Evolutionary conservation across 2,888 invertebrate species (phyloP), one percentile per base, ranked within the genome.

Genomic region (Timandra comae): DNA sequence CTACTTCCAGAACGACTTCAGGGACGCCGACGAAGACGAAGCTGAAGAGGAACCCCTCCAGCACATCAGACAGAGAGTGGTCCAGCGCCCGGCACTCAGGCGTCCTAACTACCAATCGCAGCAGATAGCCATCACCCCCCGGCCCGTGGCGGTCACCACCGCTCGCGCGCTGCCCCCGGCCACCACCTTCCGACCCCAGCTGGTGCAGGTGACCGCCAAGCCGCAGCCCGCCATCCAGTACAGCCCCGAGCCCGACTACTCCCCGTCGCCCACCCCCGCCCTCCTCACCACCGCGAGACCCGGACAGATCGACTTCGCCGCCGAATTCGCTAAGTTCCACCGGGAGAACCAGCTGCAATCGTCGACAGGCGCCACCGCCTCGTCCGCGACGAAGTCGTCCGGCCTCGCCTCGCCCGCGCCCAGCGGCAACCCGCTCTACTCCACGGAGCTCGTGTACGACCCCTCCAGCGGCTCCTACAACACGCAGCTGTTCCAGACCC

Each of bases 391-490:
- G 1, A 85, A 81, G 49, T 54, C 75, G 22, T 75, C 72, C 27
- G 71, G 62, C 7, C 38, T 38, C 0, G 58, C 75, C 9, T 63
- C 75, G 12, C 71, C 86, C 24, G 56, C 61, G 12, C 77, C 79
- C 1, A 85, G 87, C 19, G 84, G 86, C 31, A 88, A 90, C 49
- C 92, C 92, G 36, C 87, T 93, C 33, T 94, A 93, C 72, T 91
- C 92, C 29, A 92, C 93, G 11, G 93, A 93, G 61, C 78, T 94
- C 16, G 88, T 93, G 0, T 94, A 88, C 68, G 93, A 94, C 69
- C 93, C 93, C 10, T 68, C 89, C 19, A 90, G 91, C 49, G 93
- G 93, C 29, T 90, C 91, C 56, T 94, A 94, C 85, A 91, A 93
- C 60, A 93, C 92, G 13, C 91, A 93, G 51, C 79, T 93, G 24